Conservation (phyloP, 2,113 vertebrate species). For the Odontesthes bonariensis region DNA sequence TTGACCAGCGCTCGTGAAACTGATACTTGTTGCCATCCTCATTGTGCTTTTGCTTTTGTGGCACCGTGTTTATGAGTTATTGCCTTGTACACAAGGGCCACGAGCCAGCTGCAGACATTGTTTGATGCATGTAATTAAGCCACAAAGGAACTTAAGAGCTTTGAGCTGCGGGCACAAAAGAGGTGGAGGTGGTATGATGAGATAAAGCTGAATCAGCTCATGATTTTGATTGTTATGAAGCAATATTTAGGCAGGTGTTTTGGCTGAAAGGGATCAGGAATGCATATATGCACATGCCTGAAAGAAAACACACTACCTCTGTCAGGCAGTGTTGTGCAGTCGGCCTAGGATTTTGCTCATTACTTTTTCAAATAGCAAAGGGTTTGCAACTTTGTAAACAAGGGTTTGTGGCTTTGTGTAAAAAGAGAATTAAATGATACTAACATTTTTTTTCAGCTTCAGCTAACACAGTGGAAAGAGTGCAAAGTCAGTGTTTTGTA, state of each 20-base stretch:
- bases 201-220: constrained; percentile 54
- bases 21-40: constrained; percentile 60
- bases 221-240: constrained; percentile 62
- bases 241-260: constrained; percentile 75
- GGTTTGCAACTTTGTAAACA: too few species aligned
- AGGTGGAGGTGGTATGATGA: constrained; percentile 38
- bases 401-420: not conserved
- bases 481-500: constrained; percentile 1
- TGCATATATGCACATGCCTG: not conserved
- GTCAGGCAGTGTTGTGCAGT: not conserved
- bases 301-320: constrained; percentile 15
- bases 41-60: constrained; percentile 72
- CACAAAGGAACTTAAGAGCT: constrained; percentile 70
- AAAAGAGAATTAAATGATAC: not conserved
- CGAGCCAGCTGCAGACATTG: constrained; percentile 79
- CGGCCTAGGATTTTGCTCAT: not conserved
- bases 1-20: constrained; percentile 71
- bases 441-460: not conserved
- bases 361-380: not conserved
- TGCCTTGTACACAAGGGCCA: constrained; percentile 68
- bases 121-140: constrained; percentile 76
- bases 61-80: constrained; percentile 72
- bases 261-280: constrained; percentile 29
- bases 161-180: constrained; percentile 66
- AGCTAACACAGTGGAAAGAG: not conserved